Conservation (phyloP, 2,888 invertebrate genomes). For the Acanthosepion lycidas region DNA sequence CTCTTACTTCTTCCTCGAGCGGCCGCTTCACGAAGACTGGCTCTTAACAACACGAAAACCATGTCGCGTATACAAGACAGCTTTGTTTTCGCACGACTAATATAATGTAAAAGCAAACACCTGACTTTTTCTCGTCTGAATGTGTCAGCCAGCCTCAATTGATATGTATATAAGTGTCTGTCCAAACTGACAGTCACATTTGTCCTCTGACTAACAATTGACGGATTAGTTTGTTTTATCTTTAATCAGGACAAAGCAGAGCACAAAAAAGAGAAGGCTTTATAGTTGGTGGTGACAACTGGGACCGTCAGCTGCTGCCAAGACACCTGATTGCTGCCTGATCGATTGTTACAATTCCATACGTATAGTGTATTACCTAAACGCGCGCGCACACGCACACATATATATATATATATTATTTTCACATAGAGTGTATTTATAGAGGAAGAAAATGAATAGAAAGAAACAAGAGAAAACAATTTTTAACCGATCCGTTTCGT, state of each 20-base stretch:
- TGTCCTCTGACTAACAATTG: background rate
- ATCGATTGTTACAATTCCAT: background rate
- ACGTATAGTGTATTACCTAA: background rate
- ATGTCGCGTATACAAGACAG: no score
- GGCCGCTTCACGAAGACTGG: no score
- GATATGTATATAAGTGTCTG: background rate
- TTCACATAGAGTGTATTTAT: no score
- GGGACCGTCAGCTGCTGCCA: background rate
- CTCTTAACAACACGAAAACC: no score
- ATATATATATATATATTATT: background rate
- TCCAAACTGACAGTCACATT: background rate
- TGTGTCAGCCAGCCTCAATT: no score
- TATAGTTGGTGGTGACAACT: background rate
- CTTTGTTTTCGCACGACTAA: no score
- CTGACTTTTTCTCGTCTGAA: no score
- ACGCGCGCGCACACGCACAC: background rate
- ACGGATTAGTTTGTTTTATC: background rate
- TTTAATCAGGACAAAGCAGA: background rate
- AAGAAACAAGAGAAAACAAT: no score
- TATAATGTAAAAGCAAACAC: no score
- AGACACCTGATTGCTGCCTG: background rate
- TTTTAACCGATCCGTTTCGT: no score
- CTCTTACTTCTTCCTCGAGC: no score
- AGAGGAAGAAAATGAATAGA: no score
- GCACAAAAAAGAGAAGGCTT: background rate